These are phyloP conservation scores for Melanostoma scalare DNA, from an alignment of 2,888 invertebrate species.

Conservation along the genomic window DNA sequence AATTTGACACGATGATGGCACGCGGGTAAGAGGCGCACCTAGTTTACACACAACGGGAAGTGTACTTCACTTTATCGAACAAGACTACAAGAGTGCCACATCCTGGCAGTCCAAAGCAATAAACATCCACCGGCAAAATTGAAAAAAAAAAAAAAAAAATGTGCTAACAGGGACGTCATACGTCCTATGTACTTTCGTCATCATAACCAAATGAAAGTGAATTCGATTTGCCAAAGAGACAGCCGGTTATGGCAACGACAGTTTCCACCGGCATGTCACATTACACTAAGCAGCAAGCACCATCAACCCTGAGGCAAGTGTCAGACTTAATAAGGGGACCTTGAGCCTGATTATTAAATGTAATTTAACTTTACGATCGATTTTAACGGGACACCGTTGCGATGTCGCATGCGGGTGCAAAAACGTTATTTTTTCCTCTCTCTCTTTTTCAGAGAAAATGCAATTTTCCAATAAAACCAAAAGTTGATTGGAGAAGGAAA, in stretches of 20 bases:
- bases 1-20: conserved; percentile 51
- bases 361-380: conserved; percentile 70
- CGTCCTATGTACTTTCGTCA: conserved; percentile 11
- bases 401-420: conserved; percentile 37
- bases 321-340: conserved; percentile 66
- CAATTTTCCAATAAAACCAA: conserved; percentile 68
- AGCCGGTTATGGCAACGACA: conserved; percentile 33
- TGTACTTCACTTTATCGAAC: conserved; percentile 33
- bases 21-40: conserved; percentile 31
- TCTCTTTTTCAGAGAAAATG: conserved; percentile 38
- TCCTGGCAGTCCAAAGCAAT: conserved; percentile 57
- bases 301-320: conserved; percentile 48
- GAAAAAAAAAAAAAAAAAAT: conserved; percentile 18
- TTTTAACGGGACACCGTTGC: conserved; percentile 35
- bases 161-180: conserved; percentile 38
- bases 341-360: conserved; percentile 70
- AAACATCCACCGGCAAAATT: conserved; percentile 40
- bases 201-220: conserved; percentile 66
- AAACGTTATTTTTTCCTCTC: conserved; percentile 11
- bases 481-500: conserved; percentile 64
- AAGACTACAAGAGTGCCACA: conserved; percentile 33
- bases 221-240: conserved; percentile 60
- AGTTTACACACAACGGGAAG: conserved; percentile 41
- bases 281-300: conserved; percentile 10
- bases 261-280: conserved; percentile 22